phyloP scores from a whole-genome alignment of 2,888 invertebrate species.

The Drosophila koepferae region DNA sequence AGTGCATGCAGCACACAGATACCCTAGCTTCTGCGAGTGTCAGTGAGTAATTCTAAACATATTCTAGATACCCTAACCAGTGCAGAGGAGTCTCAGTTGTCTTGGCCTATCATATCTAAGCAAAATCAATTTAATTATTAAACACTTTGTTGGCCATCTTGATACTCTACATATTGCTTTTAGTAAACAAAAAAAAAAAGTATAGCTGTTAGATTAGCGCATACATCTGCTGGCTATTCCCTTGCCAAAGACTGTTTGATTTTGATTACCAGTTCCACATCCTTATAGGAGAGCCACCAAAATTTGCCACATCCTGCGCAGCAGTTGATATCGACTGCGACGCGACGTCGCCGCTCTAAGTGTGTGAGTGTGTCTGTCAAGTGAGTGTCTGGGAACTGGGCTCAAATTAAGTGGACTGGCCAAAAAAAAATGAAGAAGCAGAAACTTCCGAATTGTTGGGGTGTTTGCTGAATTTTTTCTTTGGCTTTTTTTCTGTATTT shows the following conservation, averaged over 20 bases:
- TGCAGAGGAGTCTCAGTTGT: background rate
- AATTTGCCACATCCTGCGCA: slow-evolving; percentile 78
- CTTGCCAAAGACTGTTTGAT: slow-evolving; percentile 26
- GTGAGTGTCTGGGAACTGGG: slow-evolving; percentile 68
- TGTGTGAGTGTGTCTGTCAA: slow-evolving; percentile 56
- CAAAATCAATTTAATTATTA: background rate
- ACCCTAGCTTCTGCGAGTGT: background rate
- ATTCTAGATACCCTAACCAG: background rate
- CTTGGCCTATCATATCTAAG: background rate
- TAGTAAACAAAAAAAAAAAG: no score
- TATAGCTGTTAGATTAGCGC: background rate
- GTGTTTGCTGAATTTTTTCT: background rate
- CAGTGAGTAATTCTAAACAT: background rate
- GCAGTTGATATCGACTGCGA: slow-evolving; percentile 56
- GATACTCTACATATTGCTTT: slow-evolving; percentile 8
- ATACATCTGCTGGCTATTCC: background rate
- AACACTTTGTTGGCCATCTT: no score
- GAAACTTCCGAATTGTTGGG: slow-evolving; percentile 41
- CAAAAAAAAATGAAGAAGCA: slow-evolving; percentile 10
- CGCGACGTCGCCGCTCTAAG: slow-evolving; percentile 47
- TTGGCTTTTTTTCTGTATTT: slow-evolving; percentile 26
- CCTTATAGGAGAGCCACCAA: slow-evolving; percentile 57
- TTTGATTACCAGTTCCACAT: slow-evolving; percentile 46
- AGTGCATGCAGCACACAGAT: background rate
- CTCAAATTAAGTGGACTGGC: slow-evolving; percentile 76